Percentiles rank a stretch among this genome's conserved stretches.
Conservation (phyloP, 2,888 invertebrate species). For the Mycalesis mineus region DNA sequence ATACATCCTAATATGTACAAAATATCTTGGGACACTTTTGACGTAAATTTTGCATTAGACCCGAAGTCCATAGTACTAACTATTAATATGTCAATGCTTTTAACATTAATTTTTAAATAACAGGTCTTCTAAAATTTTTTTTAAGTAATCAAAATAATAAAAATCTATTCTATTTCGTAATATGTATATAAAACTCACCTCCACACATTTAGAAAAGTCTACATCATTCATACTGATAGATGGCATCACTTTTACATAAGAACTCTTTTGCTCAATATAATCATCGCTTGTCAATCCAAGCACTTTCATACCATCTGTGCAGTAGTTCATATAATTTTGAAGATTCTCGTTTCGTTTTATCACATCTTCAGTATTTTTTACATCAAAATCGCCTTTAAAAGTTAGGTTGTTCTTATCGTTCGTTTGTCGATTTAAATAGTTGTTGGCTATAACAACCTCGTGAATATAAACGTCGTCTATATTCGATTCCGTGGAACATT, state of each 20-base stretch:
- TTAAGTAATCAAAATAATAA: too few relatives aligned
- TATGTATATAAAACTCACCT: conserved; percentile 46
- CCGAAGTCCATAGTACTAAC: too few relatives aligned
- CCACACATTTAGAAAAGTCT: conserved; percentile 57
- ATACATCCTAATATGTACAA: too few relatives aligned
- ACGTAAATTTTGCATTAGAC: too few relatives aligned
- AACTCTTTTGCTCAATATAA: conserved; percentile 55
- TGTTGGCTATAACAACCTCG: conserved; percentile 37
- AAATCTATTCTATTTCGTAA: too few relatives aligned
- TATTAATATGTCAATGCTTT: too few relatives aligned
- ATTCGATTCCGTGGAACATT: conserved; percentile 45
- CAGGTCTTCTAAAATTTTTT: too few relatives aligned
- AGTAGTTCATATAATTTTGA: conserved; percentile 33
- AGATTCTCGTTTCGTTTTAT: conserved; percentile 20
- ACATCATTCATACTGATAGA: conserved; percentile 53
- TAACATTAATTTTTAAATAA: too few relatives aligned
- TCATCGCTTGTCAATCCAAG: conserved; percentile 59
- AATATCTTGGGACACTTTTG: too few relatives aligned
- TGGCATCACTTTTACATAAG: conserved; percentile 42
- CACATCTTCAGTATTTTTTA: conserved; percentile 17
- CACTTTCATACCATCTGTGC: conserved; percentile 44
- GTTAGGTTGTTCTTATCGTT: conserved; percentile 26
- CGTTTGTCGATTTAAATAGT: conserved; percentile 25
- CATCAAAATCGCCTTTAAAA: conserved; percentile 33
- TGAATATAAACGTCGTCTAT: conserved; percentile 53